Evolutionary conservation across 2,797 vertebrate genomes (phyloP), one percentile per base, ranked within the genome.

Genomic region (Phalanger gymnotis): DNA sequence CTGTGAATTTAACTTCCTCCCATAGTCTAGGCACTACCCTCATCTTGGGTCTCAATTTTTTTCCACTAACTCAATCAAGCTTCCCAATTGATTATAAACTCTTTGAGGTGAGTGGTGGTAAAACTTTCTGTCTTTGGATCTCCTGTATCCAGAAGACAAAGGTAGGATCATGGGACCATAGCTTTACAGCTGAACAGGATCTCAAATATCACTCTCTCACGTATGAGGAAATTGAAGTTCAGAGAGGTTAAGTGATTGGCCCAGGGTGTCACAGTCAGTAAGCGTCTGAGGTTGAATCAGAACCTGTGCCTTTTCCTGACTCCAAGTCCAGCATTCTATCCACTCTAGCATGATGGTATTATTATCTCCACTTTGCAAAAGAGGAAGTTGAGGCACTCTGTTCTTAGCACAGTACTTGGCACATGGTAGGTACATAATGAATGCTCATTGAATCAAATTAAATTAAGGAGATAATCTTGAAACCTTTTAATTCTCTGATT

Each of bases 351-450:
- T 87, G 73, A 27, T 47, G 40, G 73, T 47, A 81, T 27, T 25
- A 51, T 87, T 87, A 47, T 25, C 40, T 25, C 22, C 22, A 87
- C 7, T 87, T 87, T 4, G 27, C 40, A 47, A 81, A 47, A 25
- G 40, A 81, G n/a, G 19, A 81, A 81, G n/a, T 81, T 1, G 16
- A 40, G 34, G 34, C 19, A 73, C n/a, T 22, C 5, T 81, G n/a
- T 34, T 16, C 0, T 1, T 0, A 54, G 19, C 5, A 0, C 12
- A 16, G 2, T 7, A 5, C 28, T 90, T 27, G 47, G 6, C 31
- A 0, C 0, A 0, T 1, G 0, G 14, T 0, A 4, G n/a, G 47
- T 11, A 0, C 27, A 0, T 0, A n/a, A 54, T 53, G 40, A 28
- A 3, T 1, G 6, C 0, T 0, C 0, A 12, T 3, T 5, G 91